Evolutionary conservation across 2,113 vertebrate genomes (phyloP).

Genomic region (Numenius arquata): DNA sequence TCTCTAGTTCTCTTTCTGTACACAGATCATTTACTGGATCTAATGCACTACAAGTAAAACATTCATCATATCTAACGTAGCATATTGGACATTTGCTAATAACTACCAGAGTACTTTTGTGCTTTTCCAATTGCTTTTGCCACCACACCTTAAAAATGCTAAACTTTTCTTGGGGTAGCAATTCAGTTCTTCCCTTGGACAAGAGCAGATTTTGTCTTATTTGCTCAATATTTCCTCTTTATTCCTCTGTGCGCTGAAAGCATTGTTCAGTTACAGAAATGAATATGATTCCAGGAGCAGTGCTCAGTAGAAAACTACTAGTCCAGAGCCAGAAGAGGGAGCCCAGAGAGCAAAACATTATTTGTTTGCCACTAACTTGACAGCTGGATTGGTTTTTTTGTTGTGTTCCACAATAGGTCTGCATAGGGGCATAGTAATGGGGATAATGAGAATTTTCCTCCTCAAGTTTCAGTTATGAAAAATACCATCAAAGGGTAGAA

Average conservation of each 20-base stretch:
- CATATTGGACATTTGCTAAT: background rate
- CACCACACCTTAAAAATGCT: background rate
- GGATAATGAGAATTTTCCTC: background rate
- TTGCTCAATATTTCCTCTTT: background rate
- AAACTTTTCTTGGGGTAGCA: background rate
- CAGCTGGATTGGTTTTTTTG: background rate
- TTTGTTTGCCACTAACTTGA: background rate
- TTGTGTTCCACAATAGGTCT: background rate
- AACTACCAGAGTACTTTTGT: background rate
- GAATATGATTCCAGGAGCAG: background rate
- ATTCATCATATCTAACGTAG: background rate
- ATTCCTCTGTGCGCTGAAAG: background rate
- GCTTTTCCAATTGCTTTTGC: background rate
- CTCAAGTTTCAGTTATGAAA: background rate
- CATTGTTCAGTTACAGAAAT: background rate
- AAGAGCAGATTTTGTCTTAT: background rate
- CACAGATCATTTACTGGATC: background rate
- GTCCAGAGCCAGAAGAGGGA: slow-evolving; percentile 60
- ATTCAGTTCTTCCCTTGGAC: background rate
- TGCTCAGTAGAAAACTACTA: background rate
- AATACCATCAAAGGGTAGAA: background rate
- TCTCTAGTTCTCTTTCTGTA: background rate
- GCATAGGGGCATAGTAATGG: background rate
- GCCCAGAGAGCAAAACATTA: slow-evolving; percentile 42
- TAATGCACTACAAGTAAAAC: background rate